phyloP scores from a whole-genome alignment of 2,113 vertebrate genomes.

The Mola mola region DNA sequence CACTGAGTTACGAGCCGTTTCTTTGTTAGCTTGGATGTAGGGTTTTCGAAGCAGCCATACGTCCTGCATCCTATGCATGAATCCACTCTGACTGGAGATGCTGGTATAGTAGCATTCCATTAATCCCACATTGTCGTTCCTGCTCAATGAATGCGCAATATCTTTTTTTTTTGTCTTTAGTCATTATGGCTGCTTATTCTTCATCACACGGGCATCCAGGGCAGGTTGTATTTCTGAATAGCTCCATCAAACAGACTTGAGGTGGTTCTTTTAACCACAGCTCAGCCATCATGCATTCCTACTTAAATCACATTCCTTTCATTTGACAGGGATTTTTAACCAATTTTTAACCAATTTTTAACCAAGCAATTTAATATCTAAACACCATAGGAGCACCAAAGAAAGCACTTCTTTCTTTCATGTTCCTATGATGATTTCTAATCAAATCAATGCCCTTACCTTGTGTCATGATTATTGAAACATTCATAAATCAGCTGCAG shows the following conservation, averaged over 20 bases:
- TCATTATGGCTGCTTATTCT: constrained; percentile 1
- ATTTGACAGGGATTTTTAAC: constrained; percentile 9
- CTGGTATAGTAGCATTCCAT: too few species aligned
- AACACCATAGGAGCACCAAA: constrained; percentile 1
- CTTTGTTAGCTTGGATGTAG: too few species aligned
- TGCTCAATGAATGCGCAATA: too few species aligned
- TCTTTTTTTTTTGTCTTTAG: background rate
- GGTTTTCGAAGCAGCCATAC: too few species aligned
- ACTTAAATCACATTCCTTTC: constrained; percentile 15
- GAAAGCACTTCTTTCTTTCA: too few species aligned
- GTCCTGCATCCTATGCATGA: too few species aligned
- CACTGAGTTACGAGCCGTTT: too few species aligned
- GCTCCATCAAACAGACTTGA: constrained; percentile 13
- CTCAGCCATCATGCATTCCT: background rate
- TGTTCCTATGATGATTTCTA: background rate
- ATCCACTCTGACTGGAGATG: too few species aligned
- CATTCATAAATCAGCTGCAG: background rate
- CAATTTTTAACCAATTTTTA: too few species aligned
- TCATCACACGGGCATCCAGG: constrained; percentile 7
- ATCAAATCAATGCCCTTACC: too few species aligned
- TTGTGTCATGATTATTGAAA: background rate
- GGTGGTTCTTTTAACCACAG: constrained; percentile 6
- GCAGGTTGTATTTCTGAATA: background rate
- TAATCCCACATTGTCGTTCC: too few species aligned
- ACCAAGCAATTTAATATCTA: constrained; percentile 18